Base-by-base conservation (phyloP, 2,888 invertebrate genomes). In the Drosophila barbarae region DNA sequence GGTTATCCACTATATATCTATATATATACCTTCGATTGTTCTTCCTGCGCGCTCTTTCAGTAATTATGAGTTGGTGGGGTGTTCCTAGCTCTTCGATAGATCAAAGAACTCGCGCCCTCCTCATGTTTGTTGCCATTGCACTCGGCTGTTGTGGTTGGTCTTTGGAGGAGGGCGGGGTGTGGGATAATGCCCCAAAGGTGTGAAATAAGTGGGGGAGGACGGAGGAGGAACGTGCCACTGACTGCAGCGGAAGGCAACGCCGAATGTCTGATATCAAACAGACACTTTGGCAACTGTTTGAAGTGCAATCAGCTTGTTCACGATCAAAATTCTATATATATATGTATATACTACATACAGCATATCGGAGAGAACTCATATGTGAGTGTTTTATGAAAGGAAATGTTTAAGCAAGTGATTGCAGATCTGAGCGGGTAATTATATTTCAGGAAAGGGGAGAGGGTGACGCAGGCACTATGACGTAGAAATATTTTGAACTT, bases 261-360 rank as follows among this genome's bases (percentile, higher is more conserved):
- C 26, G 53, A 74, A 69, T 71, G 85, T 86, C 86, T 83, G 81
- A 84, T 85, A 80, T 79, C 86, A 85, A 86, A 86, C 83, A 84
- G 83, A 84, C 83, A 72, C 85, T 58, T 86, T 85, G 83, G 83
- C 83, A 84, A 85, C 86, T 85, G 81, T 85, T 85, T 86, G 86
- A 86, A 83, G 83, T 86, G 83, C 80, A 83, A 69, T 81, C 84
- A 71, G 65, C 50, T 41, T 53, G 35, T 46, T 52, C 18, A 60
- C 49, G 77, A 77, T 81, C 76, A 66, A 69, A 65, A 76, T 71
- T 72, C 73, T 70, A 68, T 49, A 46, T 50, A 55, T 58, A 58
- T 12, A 23, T 1, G 7, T 3, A 28, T 28, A 30, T 9, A 30
- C 10, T 10, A 30, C 21, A 23, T 10, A 18, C 9, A 54, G 15